These are phyloP conservation scores for Linnaemya vulpina DNA, from an alignment of 2,888 invertebrate species.

Conservation along the genomic window DNA sequence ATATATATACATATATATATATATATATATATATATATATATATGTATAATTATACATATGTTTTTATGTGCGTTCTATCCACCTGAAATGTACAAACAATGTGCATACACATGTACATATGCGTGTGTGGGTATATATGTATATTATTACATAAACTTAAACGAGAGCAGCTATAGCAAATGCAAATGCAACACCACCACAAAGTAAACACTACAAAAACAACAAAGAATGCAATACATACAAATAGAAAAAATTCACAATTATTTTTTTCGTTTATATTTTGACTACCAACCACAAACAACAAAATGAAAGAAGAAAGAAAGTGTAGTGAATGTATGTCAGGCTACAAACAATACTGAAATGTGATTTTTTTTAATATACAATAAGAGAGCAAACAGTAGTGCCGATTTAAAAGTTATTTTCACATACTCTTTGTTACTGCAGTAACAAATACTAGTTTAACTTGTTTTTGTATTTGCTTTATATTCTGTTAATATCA, in stretches of 20 bases:
- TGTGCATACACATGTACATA: too few species aligned
- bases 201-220: too few species aligned
- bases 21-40: too few species aligned
- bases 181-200: too few species aligned
- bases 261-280: conserved; percentile 14
- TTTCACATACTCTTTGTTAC: conserved; percentile 16
- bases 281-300: conserved; percentile 21
- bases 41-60: too few species aligned
- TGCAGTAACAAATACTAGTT: conserved; percentile 49
- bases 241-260: conserved; percentile 38
- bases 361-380: conserved; percentile 9
- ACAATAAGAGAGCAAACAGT: conserved; percentile 33
- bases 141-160: too few species aligned
- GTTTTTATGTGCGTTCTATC: too few species aligned
- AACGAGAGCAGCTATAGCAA: too few species aligned
- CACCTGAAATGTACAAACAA: too few species aligned
- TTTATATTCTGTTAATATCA: conserved; percentile 40
- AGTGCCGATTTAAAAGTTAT: not conserved
- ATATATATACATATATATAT: not conserved
- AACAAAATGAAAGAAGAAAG: conserved; percentile 61
- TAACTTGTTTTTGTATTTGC: conserved; percentile 39
- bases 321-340: conserved; percentile 65
- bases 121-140: too few species aligned
- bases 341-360: conserved; percentile 41
- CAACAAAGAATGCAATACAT: too few species aligned